Evolutionary conservation across 2,888 invertebrate genomes (phyloP).

Genomic region (Drosophila meridiana): DNA sequence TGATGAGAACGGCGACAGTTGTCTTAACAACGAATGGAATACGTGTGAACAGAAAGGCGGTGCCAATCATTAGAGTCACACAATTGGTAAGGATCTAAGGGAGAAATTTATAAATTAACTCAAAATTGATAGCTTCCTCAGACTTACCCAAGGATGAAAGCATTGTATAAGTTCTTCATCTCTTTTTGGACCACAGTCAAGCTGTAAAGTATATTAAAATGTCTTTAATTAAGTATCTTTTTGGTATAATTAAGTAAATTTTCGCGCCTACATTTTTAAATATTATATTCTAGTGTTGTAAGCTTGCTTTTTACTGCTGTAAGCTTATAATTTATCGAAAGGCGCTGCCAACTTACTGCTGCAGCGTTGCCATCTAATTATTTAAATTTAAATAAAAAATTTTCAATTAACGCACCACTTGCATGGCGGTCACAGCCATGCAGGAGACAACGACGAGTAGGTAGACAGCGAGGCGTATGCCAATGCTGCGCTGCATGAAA

Average conservation of each 20-base stretch:
- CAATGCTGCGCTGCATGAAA: constrained; percentile 88
- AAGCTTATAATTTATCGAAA: background rate
- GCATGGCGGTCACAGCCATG: constrained; percentile 85
- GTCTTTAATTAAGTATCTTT: background rate
- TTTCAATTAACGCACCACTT: constrained; percentile 56
- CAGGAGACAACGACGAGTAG: constrained; percentile 88
- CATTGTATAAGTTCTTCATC: constrained; percentile 57
- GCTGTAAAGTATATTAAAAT: constrained; percentile 15
- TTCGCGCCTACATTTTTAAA: background rate
- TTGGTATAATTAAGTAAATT: too few relatives aligned
- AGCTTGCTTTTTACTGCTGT: background rate
- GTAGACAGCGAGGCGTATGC: constrained; percentile 88
- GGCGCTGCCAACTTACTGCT: background rate
- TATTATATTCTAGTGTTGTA: background rate
- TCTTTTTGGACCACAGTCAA: constrained; percentile 41
- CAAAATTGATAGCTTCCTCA: too few relatives aligned
- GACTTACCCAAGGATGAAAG: constrained; percentile 84
- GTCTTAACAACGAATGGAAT: constrained; percentile 94
- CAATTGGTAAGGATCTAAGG: constrained; percentile 86
- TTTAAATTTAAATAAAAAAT: background rate
- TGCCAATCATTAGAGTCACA: constrained; percentile 86
- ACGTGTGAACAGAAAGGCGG: constrained; percentile 93
- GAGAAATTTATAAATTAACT: too few relatives aligned
- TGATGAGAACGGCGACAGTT: constrained; percentile 88
- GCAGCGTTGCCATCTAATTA: constrained; percentile 3